phyloP scores from a whole-genome alignment of 2,113 vertebrate species.

The Pachycephala philippinensis region DNA sequence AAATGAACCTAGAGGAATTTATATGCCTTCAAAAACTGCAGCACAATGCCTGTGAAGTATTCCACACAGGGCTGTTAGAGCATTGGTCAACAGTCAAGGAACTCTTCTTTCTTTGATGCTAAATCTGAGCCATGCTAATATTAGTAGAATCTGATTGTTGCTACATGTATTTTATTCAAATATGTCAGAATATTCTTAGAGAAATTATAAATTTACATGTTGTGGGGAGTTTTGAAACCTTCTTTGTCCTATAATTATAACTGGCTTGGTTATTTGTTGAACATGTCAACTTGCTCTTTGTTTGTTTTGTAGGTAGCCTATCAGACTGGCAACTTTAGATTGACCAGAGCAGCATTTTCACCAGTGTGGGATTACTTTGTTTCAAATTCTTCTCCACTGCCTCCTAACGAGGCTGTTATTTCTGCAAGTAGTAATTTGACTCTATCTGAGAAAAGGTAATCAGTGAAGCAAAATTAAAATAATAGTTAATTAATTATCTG shows the following conservation, averaged over 20 bases:
- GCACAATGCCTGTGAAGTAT: neutral
- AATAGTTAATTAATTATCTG: neutral
- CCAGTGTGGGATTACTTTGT: constrained; percentile 88
- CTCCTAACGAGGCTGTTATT: constrained; percentile 26
- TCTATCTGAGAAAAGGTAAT: constrained; percentile 73
- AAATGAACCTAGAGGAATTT: neutral
- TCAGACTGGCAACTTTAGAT: constrained; percentile 75
- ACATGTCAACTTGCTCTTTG: neutral
- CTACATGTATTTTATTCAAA: constrained; percentile 52
- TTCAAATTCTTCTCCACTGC: neutral
- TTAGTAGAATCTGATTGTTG: constrained; percentile 3
- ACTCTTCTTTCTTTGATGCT: neutral
- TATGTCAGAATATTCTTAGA: constrained; percentile 38
- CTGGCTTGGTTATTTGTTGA: neutral
- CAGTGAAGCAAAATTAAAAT: neutral
- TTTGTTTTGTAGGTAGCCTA: constrained; percentile 80
- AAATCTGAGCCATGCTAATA: neutral
- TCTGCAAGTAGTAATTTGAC: constrained; percentile 54
- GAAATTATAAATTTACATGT: constrained; percentile 20
- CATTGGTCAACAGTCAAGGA: neutral
- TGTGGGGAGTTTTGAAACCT: neutral
- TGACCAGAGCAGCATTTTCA: constrained; percentile 83
- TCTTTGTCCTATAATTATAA: neutral
- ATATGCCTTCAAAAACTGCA: neutral
- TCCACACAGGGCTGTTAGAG: neutral